A percentile compares a stretch with the other conserved stretches of the same genome.
These are phyloP conservation scores for Caenorhabditis doughertyi DNA, from an alignment of 2,888 invertebrate genomes.

Conservation along the genomic window DNA sequence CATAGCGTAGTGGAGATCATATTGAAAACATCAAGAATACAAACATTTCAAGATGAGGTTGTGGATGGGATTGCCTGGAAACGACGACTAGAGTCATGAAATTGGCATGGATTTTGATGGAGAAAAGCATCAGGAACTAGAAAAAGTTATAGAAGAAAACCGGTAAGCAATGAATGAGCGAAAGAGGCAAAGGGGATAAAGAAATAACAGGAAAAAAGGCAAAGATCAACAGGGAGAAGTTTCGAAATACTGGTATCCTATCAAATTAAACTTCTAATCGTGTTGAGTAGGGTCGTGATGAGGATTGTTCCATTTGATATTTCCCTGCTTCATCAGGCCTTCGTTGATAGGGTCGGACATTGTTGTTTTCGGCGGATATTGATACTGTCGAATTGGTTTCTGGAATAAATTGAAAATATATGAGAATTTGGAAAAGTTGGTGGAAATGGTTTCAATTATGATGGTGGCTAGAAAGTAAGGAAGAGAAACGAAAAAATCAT, in stretches of 20 bases:
- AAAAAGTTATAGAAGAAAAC: slow-evolving; percentile 21
- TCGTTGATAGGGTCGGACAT: slow-evolving; percentile 68
- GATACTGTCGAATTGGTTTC: slow-evolving; percentile 59
- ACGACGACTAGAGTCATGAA: slow-evolving; percentile 39
- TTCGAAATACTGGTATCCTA: not conserved
- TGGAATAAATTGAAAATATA: too few species aligned
- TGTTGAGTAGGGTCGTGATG: slow-evolving; percentile 40
- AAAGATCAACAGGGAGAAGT: not conserved
- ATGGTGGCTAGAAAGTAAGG: not conserved
- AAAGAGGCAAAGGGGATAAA: slow-evolving; percentile 37
- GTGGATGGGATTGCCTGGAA: slow-evolving; percentile 17
- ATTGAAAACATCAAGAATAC: slow-evolving; percentile 47
- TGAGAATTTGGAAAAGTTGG: not conserved
- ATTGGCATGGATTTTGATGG: slow-evolving; percentile 9
- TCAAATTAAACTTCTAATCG: slow-evolving; percentile 51
- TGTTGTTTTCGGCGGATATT: slow-evolving; percentile 57
- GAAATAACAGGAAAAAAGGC: slow-evolving; percentile 1
- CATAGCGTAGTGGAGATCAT: slow-evolving; percentile 25
- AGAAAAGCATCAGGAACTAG: slow-evolving; percentile 24
- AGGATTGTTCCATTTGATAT: slow-evolving; percentile 28
- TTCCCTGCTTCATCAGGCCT: slow-evolving; percentile 66
- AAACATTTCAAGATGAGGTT: slow-evolving; percentile 16
- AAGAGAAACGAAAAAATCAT: slow-evolving; percentile 5
- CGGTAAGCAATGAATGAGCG: slow-evolving; percentile 61
- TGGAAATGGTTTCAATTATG: not conserved